Conservation (phyloP, 2,113 vertebrate species). For the Oncorhynchus gorbuscha region DNA sequence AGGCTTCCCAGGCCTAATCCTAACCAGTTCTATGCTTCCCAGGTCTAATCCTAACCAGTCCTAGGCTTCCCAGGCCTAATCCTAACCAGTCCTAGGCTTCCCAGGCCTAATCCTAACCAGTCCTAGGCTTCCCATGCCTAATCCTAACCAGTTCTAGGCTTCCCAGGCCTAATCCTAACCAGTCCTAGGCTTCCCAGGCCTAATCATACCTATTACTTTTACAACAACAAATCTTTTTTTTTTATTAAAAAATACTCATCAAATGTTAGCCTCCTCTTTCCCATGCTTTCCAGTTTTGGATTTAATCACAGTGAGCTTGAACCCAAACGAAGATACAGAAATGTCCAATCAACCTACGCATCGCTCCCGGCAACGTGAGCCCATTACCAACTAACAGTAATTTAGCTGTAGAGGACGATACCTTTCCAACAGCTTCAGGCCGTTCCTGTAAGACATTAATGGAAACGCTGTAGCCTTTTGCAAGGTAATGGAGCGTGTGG, state of each 20-base stretch:
- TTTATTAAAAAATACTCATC: too few relatives aligned
- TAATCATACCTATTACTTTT: background rate
- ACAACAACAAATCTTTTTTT: background rate
- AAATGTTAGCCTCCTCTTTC: background rate
- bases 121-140: too few relatives aligned
- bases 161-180: too few relatives aligned
- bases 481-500: slow-evolving; percentile 53
- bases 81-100: too few relatives aligned
- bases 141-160: too few relatives aligned
- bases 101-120: too few relatives aligned
- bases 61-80: too few relatives aligned
- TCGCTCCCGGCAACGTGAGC: background rate
- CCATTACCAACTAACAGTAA: slow-evolving; percentile 11
- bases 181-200: too few relatives aligned
- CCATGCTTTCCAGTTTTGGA: background rate
- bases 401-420: slow-evolving; percentile 5
- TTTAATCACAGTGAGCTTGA: background rate
- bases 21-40: too few relatives aligned
- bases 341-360: slow-evolving; percentile 29
- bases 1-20: too few relatives aligned
- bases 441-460: slow-evolving; percentile 35
- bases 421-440: slow-evolving; percentile 12
- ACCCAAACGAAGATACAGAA: background rate
- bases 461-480: slow-evolving; percentile 19
- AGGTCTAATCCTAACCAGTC: too few relatives aligned